Evolutionary conservation across 2,888 invertebrate genomes (phyloP).

Genomic region (Linnaemya vulpina): DNA sequence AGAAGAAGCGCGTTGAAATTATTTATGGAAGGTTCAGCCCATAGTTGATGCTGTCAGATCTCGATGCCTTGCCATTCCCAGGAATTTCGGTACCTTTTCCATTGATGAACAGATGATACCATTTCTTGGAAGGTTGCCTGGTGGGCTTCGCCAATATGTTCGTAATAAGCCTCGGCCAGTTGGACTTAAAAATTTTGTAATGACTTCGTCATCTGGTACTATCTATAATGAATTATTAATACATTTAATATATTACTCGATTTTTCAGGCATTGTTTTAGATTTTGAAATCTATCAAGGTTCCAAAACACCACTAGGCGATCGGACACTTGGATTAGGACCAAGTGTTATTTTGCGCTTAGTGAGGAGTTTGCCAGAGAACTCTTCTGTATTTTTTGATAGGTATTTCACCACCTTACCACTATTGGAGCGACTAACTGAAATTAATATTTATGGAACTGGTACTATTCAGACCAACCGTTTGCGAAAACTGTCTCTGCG

Average conservation of each 20-base stretch:
- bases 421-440: no score
- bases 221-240: conserved; percentile 26
- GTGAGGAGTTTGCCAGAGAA: conserved; percentile 39
- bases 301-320: no score
- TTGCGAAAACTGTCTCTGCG: no score
- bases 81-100: conserved; percentile 48
- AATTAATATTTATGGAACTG: no score
- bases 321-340: no score
- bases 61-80: conserved; percentile 1
- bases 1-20: conserved; percentile 32
- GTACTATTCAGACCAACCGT: no score
- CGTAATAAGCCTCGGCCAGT: conserved; percentile 77
- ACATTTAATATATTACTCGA: conserved; percentile 8
- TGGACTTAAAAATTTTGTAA: conserved; percentile 79
- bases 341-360: no score
- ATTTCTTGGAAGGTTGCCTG: conserved; percentile 62
- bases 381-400: conserved; percentile 38
- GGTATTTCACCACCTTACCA: conserved; percentile 59
- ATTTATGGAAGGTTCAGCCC: conserved; percentile 45
- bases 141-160: no score
- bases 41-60: conserved; percentile 71
- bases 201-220: conserved; percentile 73
- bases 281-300: conserved; percentile 76
- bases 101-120: conserved; percentile 16
- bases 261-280: conserved; percentile 59